Percentiles rank a stretch among this genome's conserved stretches.
phyloP scores from a whole-genome alignment of 2,888 invertebrate species.

The Lithophane leautieri region DNA sequence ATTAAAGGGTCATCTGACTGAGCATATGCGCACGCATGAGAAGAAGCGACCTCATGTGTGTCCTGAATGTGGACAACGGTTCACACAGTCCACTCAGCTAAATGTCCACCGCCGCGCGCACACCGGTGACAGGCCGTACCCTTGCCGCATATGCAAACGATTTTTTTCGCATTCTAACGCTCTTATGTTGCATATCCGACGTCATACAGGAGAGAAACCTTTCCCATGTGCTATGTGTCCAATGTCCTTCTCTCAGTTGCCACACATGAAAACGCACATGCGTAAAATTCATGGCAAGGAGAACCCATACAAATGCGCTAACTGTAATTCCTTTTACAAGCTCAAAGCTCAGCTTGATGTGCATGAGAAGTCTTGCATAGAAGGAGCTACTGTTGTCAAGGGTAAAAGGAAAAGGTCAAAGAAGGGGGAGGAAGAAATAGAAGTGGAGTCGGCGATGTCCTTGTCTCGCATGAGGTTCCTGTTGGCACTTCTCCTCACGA shows the following conservation, averaged over 20 bases:
- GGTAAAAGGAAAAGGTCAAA: slow-evolving; percentile 41
- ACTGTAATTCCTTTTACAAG: slow-evolving; percentile 94
- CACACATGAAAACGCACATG: slow-evolving; percentile 97
- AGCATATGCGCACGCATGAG: slow-evolving; percentile 95
- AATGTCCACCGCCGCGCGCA: slow-evolving; percentile 96
- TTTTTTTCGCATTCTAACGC: slow-evolving; percentile 96
- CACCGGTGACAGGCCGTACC: slow-evolving; percentile 95
- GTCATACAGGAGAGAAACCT: slow-evolving; percentile 96
- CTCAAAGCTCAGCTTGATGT: slow-evolving; percentile 93
- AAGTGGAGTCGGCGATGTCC: slow-evolving; percentile 90
- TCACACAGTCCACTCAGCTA: slow-evolving; percentile 95
- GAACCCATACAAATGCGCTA: slow-evolving; percentile 94
- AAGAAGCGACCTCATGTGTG: slow-evolving; percentile 95
- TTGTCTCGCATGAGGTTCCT: slow-evolving; percentile 94
- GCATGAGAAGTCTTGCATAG: slow-evolving; percentile 90
- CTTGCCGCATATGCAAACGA: slow-evolving; percentile 94
- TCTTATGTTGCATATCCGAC: slow-evolving; percentile 94
- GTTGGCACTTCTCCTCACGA: slow-evolving; percentile 94
- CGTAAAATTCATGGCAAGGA: slow-evolving; percentile 94
- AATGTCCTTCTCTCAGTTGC: slow-evolving; percentile 94
- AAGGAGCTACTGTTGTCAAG: slow-evolving; percentile 68
- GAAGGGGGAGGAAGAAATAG: slow-evolving; percentile 59
- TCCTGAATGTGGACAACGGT: slow-evolving; percentile 94
- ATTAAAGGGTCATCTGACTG: slow-evolving; percentile 95
- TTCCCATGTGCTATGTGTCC: slow-evolving; percentile 93